Percentiles rank a stretch among this genome's conserved stretches.
Evolutionary conservation across 1,140 invertebrate species (phyloP).

Genomic region (Cherax quadricarinatus): DNA sequence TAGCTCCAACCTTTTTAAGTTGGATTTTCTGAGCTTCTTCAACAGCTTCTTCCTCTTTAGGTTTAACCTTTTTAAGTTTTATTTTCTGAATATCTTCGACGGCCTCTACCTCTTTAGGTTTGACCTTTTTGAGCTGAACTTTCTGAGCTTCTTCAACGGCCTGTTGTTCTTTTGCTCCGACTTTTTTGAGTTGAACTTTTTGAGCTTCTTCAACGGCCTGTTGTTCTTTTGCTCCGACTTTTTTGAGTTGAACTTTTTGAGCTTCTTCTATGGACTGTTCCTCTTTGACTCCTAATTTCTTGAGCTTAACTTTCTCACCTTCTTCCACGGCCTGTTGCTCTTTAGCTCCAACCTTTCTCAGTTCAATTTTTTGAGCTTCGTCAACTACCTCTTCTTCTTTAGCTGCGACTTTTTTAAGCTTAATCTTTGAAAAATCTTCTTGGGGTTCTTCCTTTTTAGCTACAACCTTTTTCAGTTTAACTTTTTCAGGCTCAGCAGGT

Average conservation of each 20-base stretch:
- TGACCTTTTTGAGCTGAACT: constrained; percentile 25
- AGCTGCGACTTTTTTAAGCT: constrained; percentile 14
- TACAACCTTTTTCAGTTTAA: constrained; percentile 42
- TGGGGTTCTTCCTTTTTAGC: not conserved
- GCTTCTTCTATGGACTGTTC: constrained; percentile 19
- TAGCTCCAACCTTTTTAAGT: constrained; percentile 45
- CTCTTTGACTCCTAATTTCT: constrained; percentile 22
- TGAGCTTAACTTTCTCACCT: constrained; percentile 36
- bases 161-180: constrained; percentile 14
- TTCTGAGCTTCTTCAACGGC: constrained; percentile 32
- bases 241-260: constrained; percentile 50
- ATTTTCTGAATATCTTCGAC: constrained; percentile 8
- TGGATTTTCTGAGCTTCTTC: constrained; percentile 35
- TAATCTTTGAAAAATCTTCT: not conserved
- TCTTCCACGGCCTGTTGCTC: constrained; percentile 29
- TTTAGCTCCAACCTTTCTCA: constrained; percentile 27
- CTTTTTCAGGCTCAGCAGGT: constrained; percentile 11
- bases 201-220: constrained; percentile 21
- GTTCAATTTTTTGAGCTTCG: constrained; percentile 20
- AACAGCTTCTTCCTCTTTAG: constrained; percentile 24
- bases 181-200: constrained; percentile 52
- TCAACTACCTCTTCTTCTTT: not conserved
- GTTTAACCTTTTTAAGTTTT: constrained; percentile 29
- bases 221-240: constrained; percentile 25
- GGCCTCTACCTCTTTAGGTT: constrained; percentile 30